Evolutionary conservation across 2,113 vertebrate species (phyloP).

Genomic region (Crypturellus undulatus): DNA sequence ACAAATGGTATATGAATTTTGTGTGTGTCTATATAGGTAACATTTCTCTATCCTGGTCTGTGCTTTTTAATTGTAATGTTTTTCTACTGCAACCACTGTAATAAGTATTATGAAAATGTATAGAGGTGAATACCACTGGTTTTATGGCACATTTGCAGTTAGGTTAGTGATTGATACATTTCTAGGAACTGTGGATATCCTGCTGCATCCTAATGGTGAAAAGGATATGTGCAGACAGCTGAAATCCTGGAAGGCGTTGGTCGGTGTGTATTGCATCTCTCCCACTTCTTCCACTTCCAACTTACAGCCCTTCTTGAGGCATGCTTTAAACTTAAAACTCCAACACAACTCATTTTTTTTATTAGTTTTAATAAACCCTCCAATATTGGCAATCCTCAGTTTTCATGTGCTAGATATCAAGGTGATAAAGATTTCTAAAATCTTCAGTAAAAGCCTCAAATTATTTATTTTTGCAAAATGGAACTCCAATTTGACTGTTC

Average conservation of each 20-base stretch:
- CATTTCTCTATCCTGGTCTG: background rate
- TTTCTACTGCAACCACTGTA: background rate
- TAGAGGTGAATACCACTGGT: background rate
- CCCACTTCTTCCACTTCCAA: background rate
- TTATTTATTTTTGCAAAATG: background rate
- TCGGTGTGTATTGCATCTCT: background rate
- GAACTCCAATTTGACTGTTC: background rate
- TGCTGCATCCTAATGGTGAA: background rate
- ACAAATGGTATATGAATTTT: background rate
- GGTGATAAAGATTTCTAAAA: background rate
- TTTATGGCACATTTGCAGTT: background rate
- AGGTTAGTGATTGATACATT: background rate
- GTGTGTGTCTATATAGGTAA: background rate
- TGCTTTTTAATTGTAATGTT: background rate
- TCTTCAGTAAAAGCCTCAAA: background rate
- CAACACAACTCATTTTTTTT: background rate
- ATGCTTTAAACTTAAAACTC: background rate
- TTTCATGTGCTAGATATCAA: background rate
- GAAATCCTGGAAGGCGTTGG: background rate
- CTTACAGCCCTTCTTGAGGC: background rate
- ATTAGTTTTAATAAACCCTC: background rate
- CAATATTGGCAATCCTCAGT: background rate
- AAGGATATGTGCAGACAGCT: background rate
- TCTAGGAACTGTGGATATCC: background rate
- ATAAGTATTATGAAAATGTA: background rate